Conservation (phyloP, 2,888 invertebrate genomes). For the Trichogramma evanescens region DNA sequence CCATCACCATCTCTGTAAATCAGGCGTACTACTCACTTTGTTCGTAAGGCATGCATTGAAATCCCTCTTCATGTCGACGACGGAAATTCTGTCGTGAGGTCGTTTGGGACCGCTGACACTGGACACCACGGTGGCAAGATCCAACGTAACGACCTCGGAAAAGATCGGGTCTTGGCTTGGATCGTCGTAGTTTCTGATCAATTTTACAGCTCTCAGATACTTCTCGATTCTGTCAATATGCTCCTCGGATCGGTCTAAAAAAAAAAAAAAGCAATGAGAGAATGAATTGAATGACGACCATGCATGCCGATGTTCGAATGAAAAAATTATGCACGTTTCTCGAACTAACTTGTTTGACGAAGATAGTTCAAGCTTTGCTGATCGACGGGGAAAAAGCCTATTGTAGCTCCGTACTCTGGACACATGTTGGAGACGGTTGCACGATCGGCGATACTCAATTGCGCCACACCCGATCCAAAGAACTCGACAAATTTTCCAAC, state of each 20-base stretch:
- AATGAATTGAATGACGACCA: neutral
- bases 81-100: constrained; percentile 92
- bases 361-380: constrained; percentile 66
- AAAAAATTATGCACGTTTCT: neutral
- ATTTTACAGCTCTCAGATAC: constrained; percentile 73
- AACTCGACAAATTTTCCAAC: constrained; percentile 99
- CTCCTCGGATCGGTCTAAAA: constrained; percentile 68
- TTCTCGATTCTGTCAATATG: constrained; percentile 72
- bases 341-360: constrained; percentile 19
- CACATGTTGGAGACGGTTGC: constrained; percentile 99
- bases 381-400: constrained; percentile 92
- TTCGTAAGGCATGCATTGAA: constrained; percentile 77
- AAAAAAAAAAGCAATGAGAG: constrained; percentile 1
- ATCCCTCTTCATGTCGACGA: constrained; percentile 82
- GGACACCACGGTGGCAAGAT: constrained; percentile 81
- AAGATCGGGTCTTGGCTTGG: constrained; percentile 73
- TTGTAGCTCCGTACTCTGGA: constrained; percentile 95
- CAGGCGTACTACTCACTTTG: constrained; percentile 61
- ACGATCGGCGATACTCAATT: constrained; percentile 89
- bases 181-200: constrained; percentile 77
- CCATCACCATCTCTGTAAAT: neutral
- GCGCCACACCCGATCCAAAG: constrained; percentile 87
- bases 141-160: constrained; percentile 78
- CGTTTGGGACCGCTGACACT: constrained; percentile 96
- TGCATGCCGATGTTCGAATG: neutral